Conservation (phyloP, 2,888 invertebrate genomes). For the Platypus cylindrus region DNA sequence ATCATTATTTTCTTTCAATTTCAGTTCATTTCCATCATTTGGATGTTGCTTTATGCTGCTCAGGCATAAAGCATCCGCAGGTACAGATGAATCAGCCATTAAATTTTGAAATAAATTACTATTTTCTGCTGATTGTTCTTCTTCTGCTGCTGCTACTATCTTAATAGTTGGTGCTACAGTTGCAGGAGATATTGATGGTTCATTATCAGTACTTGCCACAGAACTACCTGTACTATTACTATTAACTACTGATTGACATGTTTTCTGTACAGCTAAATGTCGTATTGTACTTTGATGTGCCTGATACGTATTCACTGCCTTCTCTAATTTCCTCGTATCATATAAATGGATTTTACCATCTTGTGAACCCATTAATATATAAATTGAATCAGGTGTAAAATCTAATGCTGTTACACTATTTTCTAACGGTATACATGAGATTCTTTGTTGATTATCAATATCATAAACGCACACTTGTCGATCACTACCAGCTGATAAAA, state of each 20-base stretch:
- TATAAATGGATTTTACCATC: conserved; percentile 42
- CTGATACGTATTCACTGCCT: conserved; percentile 37
- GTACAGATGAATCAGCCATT: no score
- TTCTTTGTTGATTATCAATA: conserved; percentile 34
- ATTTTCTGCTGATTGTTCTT: no score
- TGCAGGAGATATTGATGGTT: no score
- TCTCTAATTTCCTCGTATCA: conserved; percentile 42
- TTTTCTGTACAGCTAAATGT: conserved; percentile 37
- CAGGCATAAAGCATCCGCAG: no score
- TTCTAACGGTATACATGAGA: conserved; percentile 24
- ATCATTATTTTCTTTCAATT: not conserved
- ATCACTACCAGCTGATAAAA: conserved; percentile 44
- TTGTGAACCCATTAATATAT: conserved; percentile 44
- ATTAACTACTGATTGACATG: not conserved
- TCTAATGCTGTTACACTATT: conserved; percentile 28
- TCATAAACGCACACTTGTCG: conserved; percentile 45
- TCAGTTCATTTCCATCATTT: no score
- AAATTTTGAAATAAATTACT: no score
- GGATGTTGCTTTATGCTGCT: no score
- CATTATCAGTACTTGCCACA: no score
- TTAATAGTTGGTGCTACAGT: no score
- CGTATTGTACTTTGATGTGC: conserved; percentile 41
- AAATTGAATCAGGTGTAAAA: conserved; percentile 29
- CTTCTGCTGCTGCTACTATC: no score
- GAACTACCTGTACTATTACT: conserved; percentile 5